Conservation (phyloP, 2,797 vertebrate genomes). For the Aeoliscus strigatus region DNA sequence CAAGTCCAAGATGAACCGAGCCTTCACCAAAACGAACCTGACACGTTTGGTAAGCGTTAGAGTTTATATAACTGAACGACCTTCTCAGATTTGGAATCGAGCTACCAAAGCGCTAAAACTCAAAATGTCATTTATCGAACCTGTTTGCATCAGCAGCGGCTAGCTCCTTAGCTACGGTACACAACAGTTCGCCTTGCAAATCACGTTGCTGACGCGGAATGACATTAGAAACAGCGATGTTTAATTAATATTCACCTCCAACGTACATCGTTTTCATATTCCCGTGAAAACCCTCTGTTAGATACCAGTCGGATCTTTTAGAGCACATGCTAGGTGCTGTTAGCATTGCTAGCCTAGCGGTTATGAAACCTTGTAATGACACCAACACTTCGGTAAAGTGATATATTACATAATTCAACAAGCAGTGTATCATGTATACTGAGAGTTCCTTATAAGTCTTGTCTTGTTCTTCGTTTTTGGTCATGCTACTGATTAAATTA, state of each 20-base stretch:
- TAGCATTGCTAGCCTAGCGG: conserved; percentile 26
- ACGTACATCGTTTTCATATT: too few relatives aligned
- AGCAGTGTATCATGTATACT: not conserved
- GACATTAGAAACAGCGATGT: too few relatives aligned
- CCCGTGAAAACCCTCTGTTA: not conserved
- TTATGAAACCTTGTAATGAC: conserved; percentile 35
- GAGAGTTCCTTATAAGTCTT: not conserved
- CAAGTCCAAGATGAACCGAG: conserved; percentile 59
- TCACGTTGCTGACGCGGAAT: too few relatives aligned
- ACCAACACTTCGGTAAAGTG: not conserved
- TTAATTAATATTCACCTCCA: not conserved
- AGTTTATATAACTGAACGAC: not conserved
- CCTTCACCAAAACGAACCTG: conserved; percentile 50
- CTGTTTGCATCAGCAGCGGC: too few relatives aligned
- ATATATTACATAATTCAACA: not conserved
- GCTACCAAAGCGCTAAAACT: not conserved
- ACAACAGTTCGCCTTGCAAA: too few relatives aligned
- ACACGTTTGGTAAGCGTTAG: conserved; percentile 61
- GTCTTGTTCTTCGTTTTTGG: not conserved
- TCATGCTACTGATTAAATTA: not conserved
- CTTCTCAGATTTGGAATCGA: not conserved
- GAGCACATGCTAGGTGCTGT: conserved; percentile 7
- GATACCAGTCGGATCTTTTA: not conserved
- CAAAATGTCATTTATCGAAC: not conserved
- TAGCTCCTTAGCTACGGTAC: too few relatives aligned